Evolutionary conservation across 2,113 vertebrate genomes (phyloP).

Genomic region (Arenaria interpres): DNA sequence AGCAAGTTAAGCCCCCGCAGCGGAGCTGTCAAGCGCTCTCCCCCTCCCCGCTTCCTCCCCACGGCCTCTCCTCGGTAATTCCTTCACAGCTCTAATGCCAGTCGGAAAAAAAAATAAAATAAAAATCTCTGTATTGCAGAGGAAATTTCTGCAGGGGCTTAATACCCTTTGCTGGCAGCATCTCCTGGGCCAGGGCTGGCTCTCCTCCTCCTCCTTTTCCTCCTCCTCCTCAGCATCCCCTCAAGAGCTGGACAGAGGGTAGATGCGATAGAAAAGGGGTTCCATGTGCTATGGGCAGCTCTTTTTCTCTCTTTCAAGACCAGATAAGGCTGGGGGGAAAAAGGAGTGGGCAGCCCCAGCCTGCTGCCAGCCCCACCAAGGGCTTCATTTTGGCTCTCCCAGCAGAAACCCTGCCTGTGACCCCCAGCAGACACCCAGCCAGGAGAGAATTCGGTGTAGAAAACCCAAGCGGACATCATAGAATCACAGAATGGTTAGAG

Average conservation of each 20-base stretch:
- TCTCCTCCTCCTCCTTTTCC: not conserved
- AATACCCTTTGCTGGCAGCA: not conserved
- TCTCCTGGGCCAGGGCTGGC: not conserved
- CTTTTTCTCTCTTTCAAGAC: not conserved
- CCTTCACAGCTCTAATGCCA: not conserved
- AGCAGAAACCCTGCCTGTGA: not conserved
- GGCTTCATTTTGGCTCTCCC: fast-evolving
- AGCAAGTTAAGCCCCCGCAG: not conserved
- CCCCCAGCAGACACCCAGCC: not conserved
- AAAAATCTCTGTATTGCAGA: not conserved
- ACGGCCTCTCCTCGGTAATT: not conserved
- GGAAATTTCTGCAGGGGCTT: not conserved
- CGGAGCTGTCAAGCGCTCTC: not conserved
- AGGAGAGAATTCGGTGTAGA: fast-evolving
- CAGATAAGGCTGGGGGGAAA: not conserved
- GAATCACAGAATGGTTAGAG: too few species aligned
- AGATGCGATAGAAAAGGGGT: not conserved
- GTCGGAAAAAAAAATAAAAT: not conserved
- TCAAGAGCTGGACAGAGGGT: not conserved
- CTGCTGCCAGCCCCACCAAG: not conserved
- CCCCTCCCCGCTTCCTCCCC: not conserved
- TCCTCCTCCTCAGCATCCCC: not conserved
- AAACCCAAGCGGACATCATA: fast-evolving
- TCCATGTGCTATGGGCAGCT: fast-evolving
- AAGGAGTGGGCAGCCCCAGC: not conserved